Evolutionary conservation across 2,888 invertebrate species (phyloP).

Genomic region (Ochlodes sylvanus): DNA sequence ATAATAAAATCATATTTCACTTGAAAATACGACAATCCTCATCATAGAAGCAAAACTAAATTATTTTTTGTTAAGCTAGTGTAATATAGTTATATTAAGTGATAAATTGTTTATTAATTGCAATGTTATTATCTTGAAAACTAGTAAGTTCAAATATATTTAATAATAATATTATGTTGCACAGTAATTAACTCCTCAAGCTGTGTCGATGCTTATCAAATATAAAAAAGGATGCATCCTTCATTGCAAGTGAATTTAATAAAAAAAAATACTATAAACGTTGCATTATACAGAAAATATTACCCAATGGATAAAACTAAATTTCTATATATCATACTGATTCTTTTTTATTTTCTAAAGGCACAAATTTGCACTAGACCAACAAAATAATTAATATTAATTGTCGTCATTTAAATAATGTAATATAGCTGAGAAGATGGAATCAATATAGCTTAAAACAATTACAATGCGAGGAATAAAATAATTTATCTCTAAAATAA

Average conservation of each 20-base stretch:
- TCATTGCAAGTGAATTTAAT: background rate
- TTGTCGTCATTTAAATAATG: background rate
- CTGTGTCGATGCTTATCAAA: background rate
- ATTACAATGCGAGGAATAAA: no score
- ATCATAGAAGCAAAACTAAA: background rate
- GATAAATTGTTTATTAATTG: background rate
- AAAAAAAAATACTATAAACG: background rate
- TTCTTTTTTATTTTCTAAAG: background rate
- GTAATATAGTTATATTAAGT: background rate
- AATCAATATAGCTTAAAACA: no score
- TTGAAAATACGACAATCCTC: background rate
- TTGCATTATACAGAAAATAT: background rate
- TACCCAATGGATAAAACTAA: background rate
- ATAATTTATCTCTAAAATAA: no score
- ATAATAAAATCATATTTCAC: conserved; percentile 1
- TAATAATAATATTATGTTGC: no score
- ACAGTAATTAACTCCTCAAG: background rate
- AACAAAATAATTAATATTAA: background rate
- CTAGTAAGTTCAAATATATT: no score
- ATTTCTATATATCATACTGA: background rate
- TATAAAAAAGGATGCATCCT: background rate
- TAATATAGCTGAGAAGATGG: no score
- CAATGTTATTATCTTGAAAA: no score
- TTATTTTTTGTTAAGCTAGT: background rate
- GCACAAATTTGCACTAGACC: background rate